phyloP scores from a whole-genome alignment of 2,797 vertebrate genomes.

The Periophthalmus magnuspinnatus region DNA sequence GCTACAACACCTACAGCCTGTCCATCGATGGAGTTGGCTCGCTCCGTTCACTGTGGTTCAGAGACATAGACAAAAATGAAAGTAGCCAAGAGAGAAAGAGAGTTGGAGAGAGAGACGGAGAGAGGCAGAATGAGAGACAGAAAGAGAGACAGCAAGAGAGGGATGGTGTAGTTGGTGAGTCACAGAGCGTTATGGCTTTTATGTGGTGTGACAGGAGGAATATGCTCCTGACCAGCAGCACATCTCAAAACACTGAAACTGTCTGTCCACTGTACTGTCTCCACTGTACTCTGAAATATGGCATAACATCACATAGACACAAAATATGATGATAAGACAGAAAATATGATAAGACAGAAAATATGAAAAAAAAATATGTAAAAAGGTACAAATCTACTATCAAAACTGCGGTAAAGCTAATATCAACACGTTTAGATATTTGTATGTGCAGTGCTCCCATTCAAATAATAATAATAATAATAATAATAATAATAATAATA shows the following conservation, averaged over 20 bases:
- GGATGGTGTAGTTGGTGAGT: background rate
- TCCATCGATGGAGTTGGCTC: too few relatives aligned
- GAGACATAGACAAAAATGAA: background rate
- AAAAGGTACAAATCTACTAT: too few relatives aligned
- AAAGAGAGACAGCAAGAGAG: background rate
- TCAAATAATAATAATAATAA: too few relatives aligned
- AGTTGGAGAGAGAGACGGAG: background rate
- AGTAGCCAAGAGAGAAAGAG: background rate
- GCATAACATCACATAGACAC: background rate
- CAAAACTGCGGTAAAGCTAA: too few relatives aligned
- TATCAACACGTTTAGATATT: too few relatives aligned
- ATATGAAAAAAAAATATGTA: too few relatives aligned
- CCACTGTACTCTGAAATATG: background rate
- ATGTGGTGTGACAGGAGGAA: constrained; percentile 3
- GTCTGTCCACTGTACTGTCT: background rate
- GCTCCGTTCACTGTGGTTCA: too few relatives aligned
- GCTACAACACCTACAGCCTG: too few relatives aligned
- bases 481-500: too few relatives aligned
- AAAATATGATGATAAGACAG: background rate
- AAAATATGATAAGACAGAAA: background rate
- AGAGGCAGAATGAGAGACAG: background rate
- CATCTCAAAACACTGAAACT: background rate
- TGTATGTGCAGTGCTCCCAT: too few relatives aligned
- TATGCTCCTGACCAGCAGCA: background rate
- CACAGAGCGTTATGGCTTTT: background rate